Evolutionary conservation across 1,140 invertebrate genomes (phyloP).

Genomic region (Nymphalis io): DNA sequence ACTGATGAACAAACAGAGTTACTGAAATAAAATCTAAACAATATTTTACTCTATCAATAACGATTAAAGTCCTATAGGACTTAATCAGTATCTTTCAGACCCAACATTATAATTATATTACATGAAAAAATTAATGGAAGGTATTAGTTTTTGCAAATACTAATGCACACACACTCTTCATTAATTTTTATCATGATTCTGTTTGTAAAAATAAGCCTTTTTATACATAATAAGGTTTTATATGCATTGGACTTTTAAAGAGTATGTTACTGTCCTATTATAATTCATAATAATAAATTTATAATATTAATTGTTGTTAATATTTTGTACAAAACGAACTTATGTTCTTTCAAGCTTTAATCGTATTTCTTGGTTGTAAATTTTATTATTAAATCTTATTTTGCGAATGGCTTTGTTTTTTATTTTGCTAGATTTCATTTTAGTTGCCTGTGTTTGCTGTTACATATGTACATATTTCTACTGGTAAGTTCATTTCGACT

Average conservation of each 20-base stretch:
- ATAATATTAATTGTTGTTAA: slow-evolving; percentile 31
- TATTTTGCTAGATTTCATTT: slow-evolving; percentile 57
- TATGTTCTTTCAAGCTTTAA: slow-evolving; percentile 77
- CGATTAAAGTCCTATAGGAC: too few relatives aligned
- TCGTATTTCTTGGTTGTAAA: slow-evolving; percentile 75
- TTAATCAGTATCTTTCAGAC: too few relatives aligned
- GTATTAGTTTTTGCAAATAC: too few relatives aligned
- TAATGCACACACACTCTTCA: too few relatives aligned
- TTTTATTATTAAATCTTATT: slow-evolving; percentile 78
- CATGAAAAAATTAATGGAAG: too few relatives aligned
- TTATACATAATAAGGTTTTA: not conserved
- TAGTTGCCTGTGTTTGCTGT: slow-evolving; percentile 59
- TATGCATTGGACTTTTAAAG: slow-evolving; percentile 7
- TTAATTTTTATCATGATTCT: too few relatives aligned
- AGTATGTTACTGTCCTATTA: slow-evolving; percentile 13
- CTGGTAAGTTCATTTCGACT: slow-evolving; percentile 54
- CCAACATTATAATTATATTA: too few relatives aligned
- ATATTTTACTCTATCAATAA: too few relatives aligned
- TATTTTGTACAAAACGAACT: slow-evolving; percentile 68
- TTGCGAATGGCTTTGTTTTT: slow-evolving; percentile 73
- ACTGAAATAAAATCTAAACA: too few relatives aligned
- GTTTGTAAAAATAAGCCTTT: not conserved
- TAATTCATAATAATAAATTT: slow-evolving; percentile 17
- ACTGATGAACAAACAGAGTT: too few relatives aligned
- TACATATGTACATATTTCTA: slow-evolving; percentile 40